Conservation (phyloP, 2,888 invertebrate species). For the Hydrotaea diabolus region DNA sequence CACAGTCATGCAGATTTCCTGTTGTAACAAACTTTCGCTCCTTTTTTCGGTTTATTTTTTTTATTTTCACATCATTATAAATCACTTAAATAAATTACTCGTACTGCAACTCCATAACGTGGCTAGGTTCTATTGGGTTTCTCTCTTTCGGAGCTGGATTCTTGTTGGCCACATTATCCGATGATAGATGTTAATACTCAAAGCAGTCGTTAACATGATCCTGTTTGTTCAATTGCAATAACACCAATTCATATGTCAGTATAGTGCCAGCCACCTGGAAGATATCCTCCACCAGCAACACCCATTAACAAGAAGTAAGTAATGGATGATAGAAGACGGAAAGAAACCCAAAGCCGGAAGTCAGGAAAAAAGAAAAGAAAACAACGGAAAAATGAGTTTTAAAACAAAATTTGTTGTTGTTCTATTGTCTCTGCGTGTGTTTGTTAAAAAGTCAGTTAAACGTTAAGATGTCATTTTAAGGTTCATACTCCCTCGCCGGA, state of each 20-base stretch:
- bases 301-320: neutral
- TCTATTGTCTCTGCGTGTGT: neutral
- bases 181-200: constrained; percentile 42
- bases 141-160: constrained; percentile 29
- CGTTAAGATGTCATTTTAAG: constrained; percentile 36
- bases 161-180: neutral
- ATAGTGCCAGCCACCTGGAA: constrained; percentile 83
- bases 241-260: constrained; percentile 83
- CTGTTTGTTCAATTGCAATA: constrained; percentile 82
- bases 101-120: neutral
- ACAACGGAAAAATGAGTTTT: neutral
- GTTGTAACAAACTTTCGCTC: neutral
- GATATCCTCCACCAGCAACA: neutral
- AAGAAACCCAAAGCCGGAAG: constrained; percentile 15
- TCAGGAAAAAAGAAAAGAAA: neutral
- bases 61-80: constrained; percentile 1
- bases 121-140: neutral
- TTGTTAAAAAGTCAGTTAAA: neutral
- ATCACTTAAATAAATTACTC: neutral
- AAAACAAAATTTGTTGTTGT: constrained; percentile 11
- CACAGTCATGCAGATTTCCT: too few species aligned
- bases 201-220: constrained; percentile 74
- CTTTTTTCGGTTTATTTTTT: too few species aligned
- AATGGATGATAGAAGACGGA: neutral
- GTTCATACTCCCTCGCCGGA: neutral